Percentiles rank a stretch among this genome's conserved stretches.
Conservation (phyloP, 2,888 invertebrate species). For the Brenthis hecate region DNA sequence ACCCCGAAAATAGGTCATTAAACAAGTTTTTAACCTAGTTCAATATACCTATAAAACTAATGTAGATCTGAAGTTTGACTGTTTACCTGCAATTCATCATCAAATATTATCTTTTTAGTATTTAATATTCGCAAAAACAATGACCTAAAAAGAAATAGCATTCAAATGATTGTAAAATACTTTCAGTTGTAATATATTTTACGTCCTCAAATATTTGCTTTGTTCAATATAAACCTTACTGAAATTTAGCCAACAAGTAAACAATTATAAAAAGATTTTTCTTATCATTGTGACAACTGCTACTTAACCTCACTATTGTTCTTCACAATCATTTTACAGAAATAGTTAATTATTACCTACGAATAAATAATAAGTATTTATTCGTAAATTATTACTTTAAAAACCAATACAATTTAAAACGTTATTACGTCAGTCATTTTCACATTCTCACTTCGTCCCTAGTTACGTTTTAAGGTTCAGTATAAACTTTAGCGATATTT, state of each 20-base stretch:
- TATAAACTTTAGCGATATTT: too few species aligned
- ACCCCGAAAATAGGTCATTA: too few species aligned
- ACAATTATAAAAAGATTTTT: conserved; percentile 27
- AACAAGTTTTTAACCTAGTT: too few species aligned
- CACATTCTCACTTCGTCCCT: too few species aligned
- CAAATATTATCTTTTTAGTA: neutral
- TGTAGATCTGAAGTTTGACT: too few species aligned
- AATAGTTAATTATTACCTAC: neutral
- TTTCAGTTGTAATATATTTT: conserved; percentile 20
- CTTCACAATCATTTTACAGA: neutral
- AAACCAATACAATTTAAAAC: too few species aligned
- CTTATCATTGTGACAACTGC: conserved; percentile 28
- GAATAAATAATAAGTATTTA: too few species aligned
- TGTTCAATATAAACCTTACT: conserved; percentile 26
- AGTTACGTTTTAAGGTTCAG: too few species aligned
- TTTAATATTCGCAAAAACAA: conserved; percentile 21
- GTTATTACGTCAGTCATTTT: too few species aligned
- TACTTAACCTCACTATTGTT: conserved; percentile 12
- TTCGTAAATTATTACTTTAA: too few species aligned
- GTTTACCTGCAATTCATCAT: too few species aligned
- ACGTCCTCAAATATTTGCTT: conserved; percentile 30
- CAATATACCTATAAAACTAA: too few species aligned
- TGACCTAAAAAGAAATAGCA: conserved; percentile 24
- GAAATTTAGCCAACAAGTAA: conserved; percentile 27
- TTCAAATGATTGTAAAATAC: conserved; percentile 18